Base-by-base conservation (phyloP, 2,888 invertebrate species). In the Balanococcus diminutus region DNA sequence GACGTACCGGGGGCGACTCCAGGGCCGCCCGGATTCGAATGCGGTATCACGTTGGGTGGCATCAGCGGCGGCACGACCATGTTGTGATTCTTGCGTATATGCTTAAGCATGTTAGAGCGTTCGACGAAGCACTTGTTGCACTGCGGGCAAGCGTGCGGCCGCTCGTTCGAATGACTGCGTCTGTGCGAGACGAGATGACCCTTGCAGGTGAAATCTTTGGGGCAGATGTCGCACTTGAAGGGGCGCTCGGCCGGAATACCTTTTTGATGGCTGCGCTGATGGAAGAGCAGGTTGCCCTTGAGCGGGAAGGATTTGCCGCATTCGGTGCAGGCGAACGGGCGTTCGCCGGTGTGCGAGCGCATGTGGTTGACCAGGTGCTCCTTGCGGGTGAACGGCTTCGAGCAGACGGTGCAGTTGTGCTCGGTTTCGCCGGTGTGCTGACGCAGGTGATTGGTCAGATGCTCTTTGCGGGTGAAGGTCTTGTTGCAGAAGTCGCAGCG, bases 401-500 rank as follows among this genome's bases (percentile, higher is more conserved):
- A 92, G 91, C 94, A 94, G 22, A 94, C 92, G 88, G 93, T 94
- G 90, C 94, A 94, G 87, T 93, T 92, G 88, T 94, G 94, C 9
- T 82, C 95, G 95, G 87, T 87, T 79, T 87, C 87, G 22, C 88
- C 87, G 32, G 94, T 94, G 89, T 95, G 95, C 89, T 95, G 94
- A 88, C 96, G 92, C 88, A 96, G 95, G 90, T 96, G 96, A 90
- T 96, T 96, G 88, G 95, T 93, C 88, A 96, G 92, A 90, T 96
- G 96, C 90, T 96, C 96, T 89, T 95, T 94, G 88, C 96, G 92
- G 87, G 96, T 96, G 91, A 96, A 96, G 87, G 95, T 95, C 91
- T 96, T 96, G 88, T 94, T 93, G 91, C 96, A 96, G 89, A 95
- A 93, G 90, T 94, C 94, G 90, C 96, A 96, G 90, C 95, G 95